A percentile compares a stretch with the other conserved stretches of the same genome.
Conservation (phyloP, 2,113 vertebrate genomes). For the Raja brachyura region DNA sequence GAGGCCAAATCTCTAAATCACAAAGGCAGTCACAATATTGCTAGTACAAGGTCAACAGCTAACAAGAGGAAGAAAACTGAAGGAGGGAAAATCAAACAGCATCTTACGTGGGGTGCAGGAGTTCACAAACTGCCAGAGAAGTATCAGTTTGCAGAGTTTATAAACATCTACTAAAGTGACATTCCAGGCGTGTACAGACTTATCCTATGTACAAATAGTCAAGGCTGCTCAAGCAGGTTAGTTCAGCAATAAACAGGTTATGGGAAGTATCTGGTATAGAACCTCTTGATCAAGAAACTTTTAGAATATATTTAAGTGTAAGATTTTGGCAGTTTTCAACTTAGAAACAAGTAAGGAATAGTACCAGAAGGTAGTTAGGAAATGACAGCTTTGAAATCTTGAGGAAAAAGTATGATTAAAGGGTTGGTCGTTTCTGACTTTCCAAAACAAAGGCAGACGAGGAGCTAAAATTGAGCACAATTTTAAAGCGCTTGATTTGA, state of each 20-base stretch:
- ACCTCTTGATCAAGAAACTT: background rate
- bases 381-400: background rate
- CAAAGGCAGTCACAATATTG: too few species aligned
- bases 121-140: background rate
- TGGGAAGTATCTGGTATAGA: background rate
- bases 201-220: background rate
- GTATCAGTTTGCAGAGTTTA: background rate
- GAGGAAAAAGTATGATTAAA: background rate
- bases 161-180: background rate
- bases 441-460: background rate
- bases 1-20: too few species aligned
- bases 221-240: background rate
- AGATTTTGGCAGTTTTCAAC: background rate
- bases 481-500: background rate
- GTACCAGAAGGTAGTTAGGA: background rate
- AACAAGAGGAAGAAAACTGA: background rate
- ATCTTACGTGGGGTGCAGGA: background rate
- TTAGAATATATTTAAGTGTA: background rate
- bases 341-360: background rate
- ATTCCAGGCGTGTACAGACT: slow-evolving; percentile 13
- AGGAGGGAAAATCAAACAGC: background rate
- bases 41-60: background rate
- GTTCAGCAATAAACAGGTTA: background rate
- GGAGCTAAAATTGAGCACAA: background rate
- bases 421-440: background rate